Conservation (phyloP, 2,888 invertebrate genomes). For the Chymomyza amoena region DNA sequence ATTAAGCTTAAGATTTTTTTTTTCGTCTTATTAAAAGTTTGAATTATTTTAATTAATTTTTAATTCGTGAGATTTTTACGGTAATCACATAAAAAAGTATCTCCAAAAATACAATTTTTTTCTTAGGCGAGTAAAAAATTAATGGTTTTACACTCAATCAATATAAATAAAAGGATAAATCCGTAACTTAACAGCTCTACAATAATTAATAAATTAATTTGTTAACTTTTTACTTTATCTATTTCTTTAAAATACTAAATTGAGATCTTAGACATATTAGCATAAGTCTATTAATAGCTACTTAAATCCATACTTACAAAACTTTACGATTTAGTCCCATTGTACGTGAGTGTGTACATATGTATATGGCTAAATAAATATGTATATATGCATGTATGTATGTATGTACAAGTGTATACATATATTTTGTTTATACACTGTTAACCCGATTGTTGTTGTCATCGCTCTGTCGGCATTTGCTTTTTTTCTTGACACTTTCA, state of each 20-base stretch:
- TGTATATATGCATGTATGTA: neutral
- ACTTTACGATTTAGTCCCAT: neutral
- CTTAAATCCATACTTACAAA: neutral
- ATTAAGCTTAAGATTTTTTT: no score
- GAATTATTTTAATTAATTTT: no score
- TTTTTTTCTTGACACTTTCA: slow-evolving; percentile 66
- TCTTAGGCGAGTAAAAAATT: no score
- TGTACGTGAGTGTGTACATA: neutral
- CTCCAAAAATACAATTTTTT: no score
- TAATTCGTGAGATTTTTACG: no score
- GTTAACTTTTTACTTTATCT: neutral
- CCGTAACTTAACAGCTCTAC: no score
- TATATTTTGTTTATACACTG: slow-evolving; percentile 57
- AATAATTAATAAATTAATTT: neutral
- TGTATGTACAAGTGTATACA: slow-evolving; percentile 11
- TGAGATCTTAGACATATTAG: neutral
- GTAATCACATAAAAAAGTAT: no score
- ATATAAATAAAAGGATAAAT: no score
- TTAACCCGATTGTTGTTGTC: slow-evolving; percentile 35
- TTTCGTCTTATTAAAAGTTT: no score
- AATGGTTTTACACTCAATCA: no score
- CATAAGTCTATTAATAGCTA: neutral
- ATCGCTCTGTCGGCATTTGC: slow-evolving; percentile 19
- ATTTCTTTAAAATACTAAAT: neutral
- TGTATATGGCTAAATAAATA: neutral